phyloP scores from a whole-genome alignment of 2,113 vertebrate species.

The Dendrocopos noguchii region DNA sequence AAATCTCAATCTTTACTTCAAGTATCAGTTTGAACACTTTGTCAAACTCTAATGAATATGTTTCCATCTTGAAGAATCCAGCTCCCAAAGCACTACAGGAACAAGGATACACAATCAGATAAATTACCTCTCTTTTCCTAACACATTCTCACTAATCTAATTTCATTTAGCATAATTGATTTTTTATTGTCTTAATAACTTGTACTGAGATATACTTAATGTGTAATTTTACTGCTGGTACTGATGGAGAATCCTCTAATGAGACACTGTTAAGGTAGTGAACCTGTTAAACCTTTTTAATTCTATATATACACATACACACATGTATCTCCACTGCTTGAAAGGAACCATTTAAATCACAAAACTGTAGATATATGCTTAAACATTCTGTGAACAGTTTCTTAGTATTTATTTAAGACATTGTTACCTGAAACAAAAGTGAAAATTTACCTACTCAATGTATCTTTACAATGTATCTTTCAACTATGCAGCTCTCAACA shows the following conservation, averaged over 20 bases:
- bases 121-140: conserved; percentile 17
- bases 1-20: conserved; percentile 39
- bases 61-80: conserved; percentile 16
- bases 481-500: background rate
- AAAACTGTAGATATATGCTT: background rate
- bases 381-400: background rate
- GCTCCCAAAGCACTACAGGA: conserved; percentile 2
- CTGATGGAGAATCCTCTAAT: background rate
- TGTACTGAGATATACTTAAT: background rate
- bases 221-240: background rate
- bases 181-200: background rate
- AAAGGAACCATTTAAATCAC: background rate
- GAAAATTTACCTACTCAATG: background rate
- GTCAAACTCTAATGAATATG: background rate
- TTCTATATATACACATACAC: background rate
- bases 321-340: background rate
- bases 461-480: background rate
- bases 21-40: conserved; percentile 17
- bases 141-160: conserved; percentile 25
- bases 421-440: background rate
- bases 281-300: background rate
- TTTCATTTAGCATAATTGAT: background rate
- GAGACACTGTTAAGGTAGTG: background rate
- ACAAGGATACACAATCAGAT: background rate
- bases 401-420: background rate